Conservation (phyloP, 2,888 invertebrate species). For the Synanthedon myopaeformis region DNA sequence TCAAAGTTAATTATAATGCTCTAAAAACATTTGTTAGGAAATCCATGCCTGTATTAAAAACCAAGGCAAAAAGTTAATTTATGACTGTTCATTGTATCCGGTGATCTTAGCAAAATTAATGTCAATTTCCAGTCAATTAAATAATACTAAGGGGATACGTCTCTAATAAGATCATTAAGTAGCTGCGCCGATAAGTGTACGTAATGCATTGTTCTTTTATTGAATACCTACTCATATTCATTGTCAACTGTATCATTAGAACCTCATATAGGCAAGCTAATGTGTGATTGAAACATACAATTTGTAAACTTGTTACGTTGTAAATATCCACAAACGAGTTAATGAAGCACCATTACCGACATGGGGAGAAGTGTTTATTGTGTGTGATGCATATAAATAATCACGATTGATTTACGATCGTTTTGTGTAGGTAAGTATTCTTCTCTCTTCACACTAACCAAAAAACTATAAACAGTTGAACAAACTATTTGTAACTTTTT, state of each 20-base stretch:
- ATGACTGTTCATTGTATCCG: too few species aligned
- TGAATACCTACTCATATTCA: neutral
- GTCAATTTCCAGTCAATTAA: too few species aligned
- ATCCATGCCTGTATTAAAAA: too few species aligned
- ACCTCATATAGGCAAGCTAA: conserved; percentile 2
- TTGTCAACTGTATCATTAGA: neutral
- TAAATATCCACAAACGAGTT: conserved; percentile 31
- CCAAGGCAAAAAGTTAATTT: too few species aligned
- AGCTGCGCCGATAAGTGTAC: neutral
- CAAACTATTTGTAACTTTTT: neutral
- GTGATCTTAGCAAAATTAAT: too few species aligned
- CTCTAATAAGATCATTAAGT: too few species aligned
- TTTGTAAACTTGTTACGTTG: conserved; percentile 17
- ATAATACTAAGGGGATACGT: too few species aligned
- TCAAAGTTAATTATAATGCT: too few species aligned
- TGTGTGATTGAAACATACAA: conserved; percentile 14
- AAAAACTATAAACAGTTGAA: neutral
- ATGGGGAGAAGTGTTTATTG: conserved; percentile 45
- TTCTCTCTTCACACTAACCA: neutral
- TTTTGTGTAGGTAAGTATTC: conserved; percentile 27
- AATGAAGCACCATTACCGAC: conserved; percentile 41
- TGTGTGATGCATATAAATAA: conserved; percentile 42
- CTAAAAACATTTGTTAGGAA: too few species aligned
- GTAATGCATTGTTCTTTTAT: neutral
- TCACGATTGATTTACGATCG: conserved; percentile 37